A percentile compares a stretch with the other conserved stretches of the same genome.
Evolutionary conservation across 2,888 invertebrate species (phyloP).

Genomic region (Autographa pulchrina): DNA sequence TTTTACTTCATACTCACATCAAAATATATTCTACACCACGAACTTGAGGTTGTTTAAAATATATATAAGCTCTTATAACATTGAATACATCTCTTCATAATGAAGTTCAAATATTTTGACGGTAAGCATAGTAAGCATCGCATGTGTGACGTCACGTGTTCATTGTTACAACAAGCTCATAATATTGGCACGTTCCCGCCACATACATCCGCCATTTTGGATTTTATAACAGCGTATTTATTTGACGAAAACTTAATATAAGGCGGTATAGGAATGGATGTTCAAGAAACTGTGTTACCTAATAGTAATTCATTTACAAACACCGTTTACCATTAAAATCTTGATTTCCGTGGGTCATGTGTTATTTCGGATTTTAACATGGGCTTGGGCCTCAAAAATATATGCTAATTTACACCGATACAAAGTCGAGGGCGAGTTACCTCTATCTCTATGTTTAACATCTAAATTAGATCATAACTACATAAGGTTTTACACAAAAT

Average conservation of each 20-base stretch:
- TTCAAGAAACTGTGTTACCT: too few species aligned
- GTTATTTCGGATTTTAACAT: too few species aligned
- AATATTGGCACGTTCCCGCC: background rate
- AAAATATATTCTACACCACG: background rate
- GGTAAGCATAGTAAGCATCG: background rate
- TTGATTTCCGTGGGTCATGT: too few species aligned
- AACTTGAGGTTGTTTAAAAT: background rate
- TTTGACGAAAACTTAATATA: background rate
- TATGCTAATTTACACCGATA: too few species aligned
- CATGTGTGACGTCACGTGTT: background rate
- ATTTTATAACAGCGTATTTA: background rate
- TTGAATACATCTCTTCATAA: background rate
- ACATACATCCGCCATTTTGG: background rate
- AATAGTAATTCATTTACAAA: too few species aligned
- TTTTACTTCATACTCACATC: background rate
- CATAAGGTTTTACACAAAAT: too few species aligned
- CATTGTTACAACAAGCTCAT: background rate
- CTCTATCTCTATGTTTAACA: too few species aligned
- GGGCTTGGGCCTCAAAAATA: too few species aligned
- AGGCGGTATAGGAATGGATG: too few species aligned
- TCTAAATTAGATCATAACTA: too few species aligned
- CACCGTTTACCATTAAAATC: too few species aligned
- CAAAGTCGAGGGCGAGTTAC: too few species aligned
- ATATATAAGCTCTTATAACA: background rate
- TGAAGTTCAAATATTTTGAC: background rate